Evolutionary conservation across 2,113 vertebrate species (phyloP), one percentile per base, ranked within the genome.

Genomic region (Odocoileus virginianus): DNA sequence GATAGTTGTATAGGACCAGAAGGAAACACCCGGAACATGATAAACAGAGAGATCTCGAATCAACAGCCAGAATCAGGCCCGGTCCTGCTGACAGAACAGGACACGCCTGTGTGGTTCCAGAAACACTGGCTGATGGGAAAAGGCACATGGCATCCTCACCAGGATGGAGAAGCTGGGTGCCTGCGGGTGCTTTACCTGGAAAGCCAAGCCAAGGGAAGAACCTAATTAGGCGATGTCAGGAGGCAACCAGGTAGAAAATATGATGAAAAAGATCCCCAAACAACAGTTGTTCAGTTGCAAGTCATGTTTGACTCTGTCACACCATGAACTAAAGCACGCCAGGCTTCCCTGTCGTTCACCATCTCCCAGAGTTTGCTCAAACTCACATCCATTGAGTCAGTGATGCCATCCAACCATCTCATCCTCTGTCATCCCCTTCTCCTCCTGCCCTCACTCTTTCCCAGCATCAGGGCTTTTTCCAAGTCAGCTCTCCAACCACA

Each of bases 1-100:
- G 12, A n/a, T 1, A 13, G 28, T 36, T 64, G 6, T 3, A 14
- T 0, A 43, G 76, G 78, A 50, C 33, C 17, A 13, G 36, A 60
- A n/a, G 79, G 25, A n/a, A 61, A 64, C 0, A 0, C 33, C 57
- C 43, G 0, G 2, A 55, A 27, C 4, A 0, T 3, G 45, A 84
- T 14, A 23, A 21, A 89, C 36, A 54, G 7, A 30, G 43, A 27
- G 84, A 50, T 45, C 23, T 40, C 1, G 1, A 30, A 36, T 17
- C 0, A 0, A 78, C 25, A 64, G 64, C 78, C 28, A 14, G 5
- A 7, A 5, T 57, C 87, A 64, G 43, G 33, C 19, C 19, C 0
- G 2, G 64, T 30, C 25, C 85, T 5, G 27, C 45, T 8, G 74
- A 58, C 4, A 71, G 19, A 71, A 36, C 9, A 36, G 67, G 17